A percentile compares a stretch with the other conserved stretches of the same genome.
These are phyloP conservation scores for Cirrhinus mrigala DNA, from an alignment of 2,797 vertebrate species.

Conservation along the genomic window DNA sequence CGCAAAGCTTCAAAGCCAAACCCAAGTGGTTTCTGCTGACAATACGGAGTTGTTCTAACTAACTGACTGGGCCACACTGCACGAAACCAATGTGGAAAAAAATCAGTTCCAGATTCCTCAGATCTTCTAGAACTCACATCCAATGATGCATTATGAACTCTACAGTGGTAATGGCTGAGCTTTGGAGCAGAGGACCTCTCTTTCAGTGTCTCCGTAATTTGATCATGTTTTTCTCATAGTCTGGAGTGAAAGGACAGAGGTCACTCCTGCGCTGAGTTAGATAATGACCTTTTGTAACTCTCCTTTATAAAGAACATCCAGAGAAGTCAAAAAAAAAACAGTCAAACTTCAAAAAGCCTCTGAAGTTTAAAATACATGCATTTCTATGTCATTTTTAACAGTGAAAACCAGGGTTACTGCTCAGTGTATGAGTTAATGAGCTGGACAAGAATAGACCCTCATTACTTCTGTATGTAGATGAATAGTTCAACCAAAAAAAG, in stretches of 20 bases:
- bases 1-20: slow-evolving; percentile 26
- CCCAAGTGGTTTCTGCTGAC: slow-evolving; percentile 35
- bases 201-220: slow-evolving; percentile 12
- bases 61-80: slow-evolving; percentile 3
- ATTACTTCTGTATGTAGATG: not conserved
- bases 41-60: slow-evolving; percentile 5
- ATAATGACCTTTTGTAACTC: slow-evolving; percentile 47
- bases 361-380: slow-evolving; percentile 13
- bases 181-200: not conserved
- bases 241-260: slow-evolving; percentile 35
- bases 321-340: not conserved
- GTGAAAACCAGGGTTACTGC: slow-evolving; percentile 10
- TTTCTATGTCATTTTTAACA: not conserved
- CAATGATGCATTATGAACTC: not conserved
- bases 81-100: not conserved
- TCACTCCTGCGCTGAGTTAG: slow-evolving; percentile 30
- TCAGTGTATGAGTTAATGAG: slow-evolving; percentile 33
- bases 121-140: not conserved
- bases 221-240: slow-evolving; percentile 28
- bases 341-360: slow-evolving; percentile 21
- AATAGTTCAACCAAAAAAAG: not conserved
- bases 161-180: not conserved
- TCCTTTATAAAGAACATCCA: slow-evolving; percentile 31
- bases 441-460: slow-evolving; percentile 11
- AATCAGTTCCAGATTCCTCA: not conserved